Base-by-base conservation (phyloP, 1,140 invertebrate genomes). In the Stegodyphus mimosarum region DNA sequence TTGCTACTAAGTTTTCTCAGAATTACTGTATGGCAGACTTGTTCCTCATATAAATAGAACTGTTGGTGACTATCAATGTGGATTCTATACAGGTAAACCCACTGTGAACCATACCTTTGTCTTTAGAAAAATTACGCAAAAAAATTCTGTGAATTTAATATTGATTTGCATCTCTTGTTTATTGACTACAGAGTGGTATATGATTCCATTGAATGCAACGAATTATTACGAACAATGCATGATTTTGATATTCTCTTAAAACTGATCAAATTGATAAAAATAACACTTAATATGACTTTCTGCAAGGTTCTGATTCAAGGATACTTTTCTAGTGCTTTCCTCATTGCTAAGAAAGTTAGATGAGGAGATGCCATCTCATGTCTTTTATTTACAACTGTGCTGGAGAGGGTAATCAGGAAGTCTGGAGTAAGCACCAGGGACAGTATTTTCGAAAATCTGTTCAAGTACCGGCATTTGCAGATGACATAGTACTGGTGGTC, bases 31-130 rank as follows among this genome's bases (percentile, higher is more conserved):
- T 17, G 15, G n/a, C 4, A 52, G 50, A 73, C 71, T 73, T 52
- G 51, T 73, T 52, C 50, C 49, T 73, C 52, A 73, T 73, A 15
- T 73, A 53, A 73, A 73, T 73, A 53, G 52, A 52, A 73, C 52
- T 73, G 49, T 71, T 51, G 71, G 71, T 51, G 50, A 73, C n/a
- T 73, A 73, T 73, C 71, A 73, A 53, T 73, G 50, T 73, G 71
- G 50, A 52, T 52, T 52, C 7, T 73, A 18, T 53, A 6, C 71
- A 17, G 50, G 50, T 73, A 52, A 73, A 73, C n/a, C 50, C 51
- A 73, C 71, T 73, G 71, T 73, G 13, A 15, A 52, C 51, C 50
- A 52, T 52, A 73, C n/a, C 52, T 73, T 73, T 73, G 17, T 49
- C 52, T 15, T 73, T 52, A 73, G 49, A 52, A 49, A 73, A 73